phyloP scores from a whole-genome alignment of 1,140 invertebrate species.

The Atta texana region DNA sequence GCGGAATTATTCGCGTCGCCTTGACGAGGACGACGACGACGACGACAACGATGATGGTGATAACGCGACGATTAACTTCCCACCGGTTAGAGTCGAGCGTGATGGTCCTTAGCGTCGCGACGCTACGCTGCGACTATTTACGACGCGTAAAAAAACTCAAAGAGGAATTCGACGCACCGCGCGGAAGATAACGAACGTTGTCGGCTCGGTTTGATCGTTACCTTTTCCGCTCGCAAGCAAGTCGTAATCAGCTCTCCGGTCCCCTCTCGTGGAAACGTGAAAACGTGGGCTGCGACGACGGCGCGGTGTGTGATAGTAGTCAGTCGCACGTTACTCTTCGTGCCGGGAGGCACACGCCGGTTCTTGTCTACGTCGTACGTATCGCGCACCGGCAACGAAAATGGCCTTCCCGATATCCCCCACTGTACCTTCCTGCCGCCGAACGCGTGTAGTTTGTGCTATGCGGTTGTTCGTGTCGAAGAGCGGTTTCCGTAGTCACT shows the following conservation, averaged over 20 bases:
- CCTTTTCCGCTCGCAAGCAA: slow-evolving; percentile 18
- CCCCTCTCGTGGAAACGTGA: background rate
- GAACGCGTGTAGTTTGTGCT: slow-evolving; percentile 47
- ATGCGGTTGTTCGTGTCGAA: slow-evolving; percentile 59
- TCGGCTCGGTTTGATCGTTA: slow-evolving; percentile 58
- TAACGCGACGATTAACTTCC: background rate
- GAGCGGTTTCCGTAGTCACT: slow-evolving; percentile 20
- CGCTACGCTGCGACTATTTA: background rate
- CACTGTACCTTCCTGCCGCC: slow-evolving; percentile 47
- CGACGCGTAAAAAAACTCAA: background rate
- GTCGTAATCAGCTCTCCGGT: background rate
- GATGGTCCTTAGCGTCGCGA: background rate
- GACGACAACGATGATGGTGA: background rate
- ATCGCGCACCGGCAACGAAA: slow-evolving; percentile 67
- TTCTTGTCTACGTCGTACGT: slow-evolving; percentile 57
- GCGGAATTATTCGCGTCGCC: slow-evolving; percentile 9
- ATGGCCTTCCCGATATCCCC: slow-evolving; percentile 72
- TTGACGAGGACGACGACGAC: background rate
- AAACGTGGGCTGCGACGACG: background rate
- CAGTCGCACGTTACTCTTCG: slow-evolving; percentile 20
- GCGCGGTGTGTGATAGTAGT: background rate
- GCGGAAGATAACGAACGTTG: background rate
- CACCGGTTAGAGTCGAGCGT: background rate
- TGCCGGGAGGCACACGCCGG: slow-evolving; percentile 56
- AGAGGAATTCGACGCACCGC: background rate